Percentiles rank a stretch among this genome's conserved stretches.
These are phyloP conservation scores for Caenorhabditis parvicauda DNA, from an alignment of 2,888 invertebrate species.

Conservation along the genomic window DNA sequence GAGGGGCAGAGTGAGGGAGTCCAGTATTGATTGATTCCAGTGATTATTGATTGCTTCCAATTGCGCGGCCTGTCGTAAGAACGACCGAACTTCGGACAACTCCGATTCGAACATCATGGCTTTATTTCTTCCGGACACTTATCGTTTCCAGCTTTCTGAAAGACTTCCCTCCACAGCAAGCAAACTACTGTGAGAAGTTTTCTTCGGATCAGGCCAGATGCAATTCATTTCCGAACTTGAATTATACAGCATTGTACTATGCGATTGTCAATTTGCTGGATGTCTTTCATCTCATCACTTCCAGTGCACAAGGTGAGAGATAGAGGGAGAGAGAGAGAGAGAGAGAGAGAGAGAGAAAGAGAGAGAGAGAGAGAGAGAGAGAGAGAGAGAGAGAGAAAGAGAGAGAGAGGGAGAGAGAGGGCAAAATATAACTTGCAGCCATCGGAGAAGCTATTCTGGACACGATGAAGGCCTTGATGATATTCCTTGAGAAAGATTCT, in stretches of 20 bases:
- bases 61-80: too few species aligned
- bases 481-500: conserved; percentile 91
- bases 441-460: conserved; percentile 90
- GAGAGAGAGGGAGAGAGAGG: background rate
- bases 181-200: conserved; percentile 64
- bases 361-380: too few species aligned
- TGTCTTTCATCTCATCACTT: conserved; percentile 85
- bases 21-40: too few species aligned
- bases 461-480: conserved; percentile 87
- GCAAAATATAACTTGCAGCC: conserved; percentile 68
- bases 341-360: too few species aligned
- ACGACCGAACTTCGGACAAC: too few species aligned
- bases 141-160: conserved; percentile 83
- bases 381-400: background rate
- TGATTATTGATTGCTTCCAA: too few species aligned
- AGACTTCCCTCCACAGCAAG: conserved; percentile 72
- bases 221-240: conserved; percentile 89
- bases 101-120: too few species aligned
- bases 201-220: conserved; percentile 72
- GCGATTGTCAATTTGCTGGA: conserved; percentile 85
- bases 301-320: conserved; percentile 69
- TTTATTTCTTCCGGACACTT: too few species aligned
- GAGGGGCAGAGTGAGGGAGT: too few species aligned
- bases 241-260: conserved; percentile 91
- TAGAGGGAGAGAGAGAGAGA: background rate